Conservation (phyloP, 2,888 invertebrate species). For the Spodoptera exigua region DNA sequence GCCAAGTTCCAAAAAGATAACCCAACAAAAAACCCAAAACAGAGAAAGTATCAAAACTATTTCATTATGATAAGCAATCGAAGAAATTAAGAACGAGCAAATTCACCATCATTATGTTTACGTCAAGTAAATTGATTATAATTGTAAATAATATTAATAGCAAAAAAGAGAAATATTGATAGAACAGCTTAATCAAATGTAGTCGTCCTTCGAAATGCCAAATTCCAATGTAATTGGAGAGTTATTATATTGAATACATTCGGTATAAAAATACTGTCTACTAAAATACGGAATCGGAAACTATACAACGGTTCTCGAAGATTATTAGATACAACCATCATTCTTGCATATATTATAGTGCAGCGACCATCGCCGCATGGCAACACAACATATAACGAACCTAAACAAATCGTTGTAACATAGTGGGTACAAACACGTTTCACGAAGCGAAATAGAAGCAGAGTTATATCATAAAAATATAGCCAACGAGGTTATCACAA, state of each 20-base stretch:
- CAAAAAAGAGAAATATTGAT: constrained; percentile 55
- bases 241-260: constrained; percentile 59
- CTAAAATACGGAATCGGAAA: constrained; percentile 40
- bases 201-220: constrained; percentile 64
- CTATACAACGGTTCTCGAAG: constrained; percentile 39
- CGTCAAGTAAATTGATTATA: constrained; percentile 52
- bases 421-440: constrained; percentile 34
- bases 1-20: neutral
- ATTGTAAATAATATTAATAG: constrained; percentile 56
- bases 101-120: constrained; percentile 42
- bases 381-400: constrained; percentile 32
- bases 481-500: constrained; percentile 39
- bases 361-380: constrained; percentile 34
- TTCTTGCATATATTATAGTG: constrained; percentile 49
- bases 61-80: constrained; percentile 19
- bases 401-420: constrained; percentile 45
- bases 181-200: constrained; percentile 61
- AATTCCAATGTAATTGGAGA: constrained; percentile 69
- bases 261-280: constrained; percentile 39
- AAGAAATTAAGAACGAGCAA: constrained; percentile 30
- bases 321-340: constrained; percentile 39
- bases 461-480: constrained; percentile 32
- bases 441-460: constrained; percentile 29
- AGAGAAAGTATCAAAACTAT: constrained; percentile 22
- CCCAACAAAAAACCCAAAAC: constrained; percentile 9